Evolutionary conservation across 2,888 invertebrate species (phyloP).

Genomic region (Unio pictorum): DNA sequence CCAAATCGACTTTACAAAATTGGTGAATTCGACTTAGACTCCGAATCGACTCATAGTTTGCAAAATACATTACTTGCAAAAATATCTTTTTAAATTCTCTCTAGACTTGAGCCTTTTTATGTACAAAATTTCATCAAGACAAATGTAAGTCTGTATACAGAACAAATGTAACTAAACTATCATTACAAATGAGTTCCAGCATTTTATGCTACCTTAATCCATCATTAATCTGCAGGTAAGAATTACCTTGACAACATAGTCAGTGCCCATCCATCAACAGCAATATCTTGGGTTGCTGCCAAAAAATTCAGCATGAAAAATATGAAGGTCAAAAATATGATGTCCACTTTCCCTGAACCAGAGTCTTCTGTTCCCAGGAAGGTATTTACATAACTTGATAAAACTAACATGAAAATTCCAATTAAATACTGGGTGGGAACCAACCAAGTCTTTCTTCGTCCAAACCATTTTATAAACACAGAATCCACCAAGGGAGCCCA

Average conservation of each 20-base stretch:
- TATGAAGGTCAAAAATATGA: conserved; percentile 79
- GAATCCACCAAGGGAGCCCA: conserved; percentile 99
- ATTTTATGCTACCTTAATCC: neutral
- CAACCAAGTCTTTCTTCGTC: conserved; percentile 90
- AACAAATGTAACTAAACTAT: no score
- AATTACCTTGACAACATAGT: conserved; percentile 93
- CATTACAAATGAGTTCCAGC: no score
- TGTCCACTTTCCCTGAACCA: conserved; percentile 62
- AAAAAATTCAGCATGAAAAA: conserved; percentile 95
- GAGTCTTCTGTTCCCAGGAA: conserved; percentile 82
- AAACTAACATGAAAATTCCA: conserved; percentile 89
- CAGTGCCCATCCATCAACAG: conserved; percentile 99
- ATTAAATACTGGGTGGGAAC: conserved; percentile 93
- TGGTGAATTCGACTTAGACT: no score
- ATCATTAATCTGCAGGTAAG: neutral
- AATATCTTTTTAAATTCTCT: no score
- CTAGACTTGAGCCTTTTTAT: no score
- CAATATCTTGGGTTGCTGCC: conserved; percentile 99
- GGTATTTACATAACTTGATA: conserved; percentile 78
- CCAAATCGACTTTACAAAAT: no score
- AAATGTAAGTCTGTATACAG: no score
- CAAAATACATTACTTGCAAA: no score
- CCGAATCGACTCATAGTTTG: no score
- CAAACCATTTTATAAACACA: conserved; percentile 85
- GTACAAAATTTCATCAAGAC: no score